These are phyloP conservation scores for Hirudinaria manillensis DNA, from an alignment of 2,888 invertebrate species.

Conservation along the genomic window DNA sequence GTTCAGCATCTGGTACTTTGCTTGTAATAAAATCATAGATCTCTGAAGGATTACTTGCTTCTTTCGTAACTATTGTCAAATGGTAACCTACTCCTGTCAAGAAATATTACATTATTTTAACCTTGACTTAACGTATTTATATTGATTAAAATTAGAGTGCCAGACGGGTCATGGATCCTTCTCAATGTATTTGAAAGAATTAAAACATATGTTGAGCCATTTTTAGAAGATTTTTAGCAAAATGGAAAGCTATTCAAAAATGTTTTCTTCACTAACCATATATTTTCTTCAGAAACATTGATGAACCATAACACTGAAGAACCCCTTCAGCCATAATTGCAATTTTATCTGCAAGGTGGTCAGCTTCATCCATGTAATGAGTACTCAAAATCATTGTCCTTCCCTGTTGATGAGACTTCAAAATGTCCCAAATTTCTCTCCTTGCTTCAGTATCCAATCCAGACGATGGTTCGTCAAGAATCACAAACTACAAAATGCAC, in stretches of 20 bases:
- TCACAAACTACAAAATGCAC: conserved; percentile 52
- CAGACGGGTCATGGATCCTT: too few species aligned
- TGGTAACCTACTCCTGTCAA: conserved; percentile 66
- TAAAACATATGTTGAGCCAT: too few species aligned
- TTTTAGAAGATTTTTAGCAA: too few species aligned
- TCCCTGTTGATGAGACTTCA: conserved; percentile 62
- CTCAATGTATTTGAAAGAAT: too few species aligned
- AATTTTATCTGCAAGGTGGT: conserved; percentile 76
- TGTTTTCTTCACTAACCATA: too few species aligned
- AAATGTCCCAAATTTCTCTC: conserved; percentile 68
- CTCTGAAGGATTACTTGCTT: conserved; percentile 54
- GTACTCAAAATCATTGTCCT: conserved; percentile 72
- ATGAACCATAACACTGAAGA: conserved; percentile 73
- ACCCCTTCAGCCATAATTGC: conserved; percentile 79
- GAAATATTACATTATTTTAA: too few species aligned
- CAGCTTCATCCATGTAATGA: conserved; percentile 85
- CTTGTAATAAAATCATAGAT: conserved; percentile 63
- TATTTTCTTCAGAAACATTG: conserved; percentile 68
- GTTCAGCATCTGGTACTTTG: conserved; percentile 63
- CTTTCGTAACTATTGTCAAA: conserved; percentile 63
- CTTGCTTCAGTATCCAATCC: conserved; percentile 60
- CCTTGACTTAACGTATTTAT: too few species aligned
- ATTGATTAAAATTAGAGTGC: too few species aligned
- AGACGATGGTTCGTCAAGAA: conserved; percentile 58
- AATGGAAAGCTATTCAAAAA: too few species aligned